These are phyloP conservation scores for Ladona fulva DNA, from an alignment of 1,140 invertebrate species.

Conservation along the genomic window DNA sequence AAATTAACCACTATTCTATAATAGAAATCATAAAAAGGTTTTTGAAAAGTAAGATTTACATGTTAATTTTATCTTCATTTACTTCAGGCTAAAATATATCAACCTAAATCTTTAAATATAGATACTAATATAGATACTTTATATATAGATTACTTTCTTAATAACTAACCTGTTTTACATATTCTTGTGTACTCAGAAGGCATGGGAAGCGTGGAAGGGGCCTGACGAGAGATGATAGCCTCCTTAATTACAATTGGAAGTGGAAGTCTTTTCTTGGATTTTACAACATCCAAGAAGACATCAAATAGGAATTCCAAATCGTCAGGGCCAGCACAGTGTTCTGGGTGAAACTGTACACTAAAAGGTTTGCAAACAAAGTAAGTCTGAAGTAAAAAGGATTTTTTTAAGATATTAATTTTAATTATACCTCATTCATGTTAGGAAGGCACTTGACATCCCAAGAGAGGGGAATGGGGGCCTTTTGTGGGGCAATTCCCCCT, in stretches of 20 bases:
- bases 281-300: constrained; percentile 78
- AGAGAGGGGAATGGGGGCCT: too few relatives aligned
- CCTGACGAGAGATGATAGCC: not conserved
- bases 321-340: constrained; percentile 91
- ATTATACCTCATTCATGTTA: too few relatives aligned
- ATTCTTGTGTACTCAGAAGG: not conserved
- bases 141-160: not conserved
- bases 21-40: too few relatives aligned
- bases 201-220: not conserved
- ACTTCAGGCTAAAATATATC: not conserved
- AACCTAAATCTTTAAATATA: not conserved
- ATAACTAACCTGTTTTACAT: not conserved
- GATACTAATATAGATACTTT: not conserved
- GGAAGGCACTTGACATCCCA: too few relatives aligned
- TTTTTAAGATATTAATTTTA: too few relatives aligned
- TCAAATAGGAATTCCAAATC: constrained; percentile 94
- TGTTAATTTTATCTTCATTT: too few relatives aligned
- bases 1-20: too few relatives aligned
- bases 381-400: too few relatives aligned
- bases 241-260: not conserved
- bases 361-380: constrained; percentile 34
- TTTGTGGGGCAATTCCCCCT: too few relatives aligned
- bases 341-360: constrained; percentile 98
- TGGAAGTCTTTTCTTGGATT: constrained; percentile 26
- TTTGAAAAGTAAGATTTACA: too few relatives aligned